Base-by-base conservation (phyloP, 2,888 invertebrate genomes). In the Drosophila bunnanda region DNA sequence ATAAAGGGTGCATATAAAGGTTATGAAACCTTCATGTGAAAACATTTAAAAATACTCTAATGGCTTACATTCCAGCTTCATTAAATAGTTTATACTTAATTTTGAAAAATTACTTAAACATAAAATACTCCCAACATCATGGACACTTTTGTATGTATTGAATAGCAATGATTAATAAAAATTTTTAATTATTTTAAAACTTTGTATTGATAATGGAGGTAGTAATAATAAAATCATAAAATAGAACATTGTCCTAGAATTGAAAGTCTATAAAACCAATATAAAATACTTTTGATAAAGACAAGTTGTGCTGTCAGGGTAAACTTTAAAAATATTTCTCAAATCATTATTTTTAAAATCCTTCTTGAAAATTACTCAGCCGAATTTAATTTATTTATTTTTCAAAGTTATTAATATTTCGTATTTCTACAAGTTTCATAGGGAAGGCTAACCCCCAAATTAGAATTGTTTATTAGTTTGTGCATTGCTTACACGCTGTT, bases 81-180 rank as follows among this genome's bases (percentile, higher is more conserved):
- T 46, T 30, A 3, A 28, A 30, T 34, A 34, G 34, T 36, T 34
- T 34, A 34, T 52, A 52, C 50, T 34, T 52, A 52, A 34, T 15
- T 15, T 34, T 50, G 9, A 9, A 20, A 15, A 15, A 20, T 3
- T 13, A n/a, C 17, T 30, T 46, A n/a, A 46, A 17, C n/a, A 6
- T 30, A 1, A 46, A 28, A 46, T 46, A 46, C 46, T 46, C 46
- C 28, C 2, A 28, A 30, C 12, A 3, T 17, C 2, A 46, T n/a
- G 1, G 10, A 28, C 10, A 46, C 28, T 32, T 5, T 52, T 52
- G 32, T 10, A 34, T 3, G 17, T 50, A 34, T 9, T 50, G 8
- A 22, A 15, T 6, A 52, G 20, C 15, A 22, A 52, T 32, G 32
- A 32, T 32, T 15, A 50, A 50, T 52, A 52, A 52, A 52, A 5